Percentiles rank a stretch among this genome's conserved stretches.
phyloP scores from a whole-genome alignment of 2,888 invertebrate genomes.

The Salpingus planirostris region DNA sequence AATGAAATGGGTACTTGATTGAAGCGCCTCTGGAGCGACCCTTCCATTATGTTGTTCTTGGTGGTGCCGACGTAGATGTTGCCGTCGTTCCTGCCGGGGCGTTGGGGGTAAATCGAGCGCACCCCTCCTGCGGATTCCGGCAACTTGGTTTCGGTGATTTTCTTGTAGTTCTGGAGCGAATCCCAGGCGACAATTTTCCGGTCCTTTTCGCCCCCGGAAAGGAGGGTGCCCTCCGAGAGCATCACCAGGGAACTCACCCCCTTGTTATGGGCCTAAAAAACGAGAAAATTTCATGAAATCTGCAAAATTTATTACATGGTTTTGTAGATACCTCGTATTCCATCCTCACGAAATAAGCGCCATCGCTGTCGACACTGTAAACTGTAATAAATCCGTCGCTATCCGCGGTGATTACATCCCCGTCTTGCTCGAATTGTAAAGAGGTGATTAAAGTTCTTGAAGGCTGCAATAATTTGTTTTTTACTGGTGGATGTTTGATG shows the following conservation, averaged over 20 bases:
- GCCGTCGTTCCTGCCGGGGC: conserved; percentile 80
- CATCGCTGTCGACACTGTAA: conserved; percentile 82
- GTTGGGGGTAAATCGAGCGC: conserved; percentile 79
- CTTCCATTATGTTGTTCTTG: conserved; percentile 81
- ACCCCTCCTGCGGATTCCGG: conserved; percentile 85
- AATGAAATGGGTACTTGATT: too few relatives aligned
- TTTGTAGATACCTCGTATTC: conserved; percentile 81
- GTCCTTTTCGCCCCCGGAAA: conserved; percentile 87
- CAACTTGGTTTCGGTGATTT: conserved; percentile 83
- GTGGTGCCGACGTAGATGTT: conserved; percentile 88
- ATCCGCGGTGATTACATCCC: conserved; percentile 87
- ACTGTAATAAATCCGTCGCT: conserved; percentile 86
- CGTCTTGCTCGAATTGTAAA: conserved; percentile 83
- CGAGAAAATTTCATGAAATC: conserved; percentile 1
- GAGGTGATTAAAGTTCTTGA: conserved; percentile 78
- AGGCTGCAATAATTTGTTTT: conserved; percentile 49
- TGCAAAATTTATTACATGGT: too few relatives aligned
- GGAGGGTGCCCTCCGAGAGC: conserved; percentile 81
- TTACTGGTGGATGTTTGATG: background rate
- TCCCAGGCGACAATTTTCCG: conserved; percentile 90
- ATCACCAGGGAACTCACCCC: conserved; percentile 80
- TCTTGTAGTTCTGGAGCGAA: conserved; percentile 79
- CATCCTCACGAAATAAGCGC: conserved; percentile 80
- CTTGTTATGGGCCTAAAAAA: conserved; percentile 65
- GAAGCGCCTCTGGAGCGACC: conserved; percentile 81